A percentile compares a stretch with the other conserved stretches of the same genome.
phyloP scores from a whole-genome alignment of 2,797 vertebrate species.

The Pachyuromys duprasi region DNA sequence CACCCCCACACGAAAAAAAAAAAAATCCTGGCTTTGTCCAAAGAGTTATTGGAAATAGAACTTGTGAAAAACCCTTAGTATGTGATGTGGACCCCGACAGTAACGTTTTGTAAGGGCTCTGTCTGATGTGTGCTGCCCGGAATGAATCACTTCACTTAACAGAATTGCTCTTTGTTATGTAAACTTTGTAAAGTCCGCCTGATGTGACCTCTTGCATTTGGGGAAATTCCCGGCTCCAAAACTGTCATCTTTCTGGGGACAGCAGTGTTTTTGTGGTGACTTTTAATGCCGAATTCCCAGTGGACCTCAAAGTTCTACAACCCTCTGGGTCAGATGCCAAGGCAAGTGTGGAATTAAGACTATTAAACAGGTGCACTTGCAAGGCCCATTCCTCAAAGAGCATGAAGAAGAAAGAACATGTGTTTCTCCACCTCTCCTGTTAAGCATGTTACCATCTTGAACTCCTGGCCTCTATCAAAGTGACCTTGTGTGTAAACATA shows the following conservation, averaged over 20 bases:
- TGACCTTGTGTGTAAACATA: background rate
- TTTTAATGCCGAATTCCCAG: slow-evolving; percentile 87
- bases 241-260: slow-evolving; percentile 88
- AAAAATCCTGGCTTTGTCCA: slow-evolving; percentile 85
- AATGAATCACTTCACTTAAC: slow-evolving; percentile 91
- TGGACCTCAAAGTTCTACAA: slow-evolving; percentile 88
- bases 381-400: background rate
- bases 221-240: slow-evolving; percentile 88
- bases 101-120: slow-evolving; percentile 90
- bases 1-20: slow-evolving; percentile 53
- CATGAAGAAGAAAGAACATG: slow-evolving; percentile 65
- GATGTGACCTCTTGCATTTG: slow-evolving; percentile 88
- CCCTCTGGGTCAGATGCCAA: slow-evolving; percentile 82
- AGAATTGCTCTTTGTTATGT: slow-evolving; percentile 92
- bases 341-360: slow-evolving; percentile 76
- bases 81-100: slow-evolving; percentile 87
- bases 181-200: slow-evolving; percentile 91
- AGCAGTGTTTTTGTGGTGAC: slow-evolving; percentile 86
- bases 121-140: slow-evolving; percentile 91
- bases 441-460: slow-evolving; percentile 2
- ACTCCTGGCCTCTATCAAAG: slow-evolving; percentile 37
- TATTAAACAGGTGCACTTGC: slow-evolving; percentile 59
- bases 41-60: slow-evolving; percentile 88
- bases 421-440: slow-evolving; percentile 78
- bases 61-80: slow-evolving; percentile 85